Percentiles rank a stretch among this genome's conserved stretches.
These are phyloP conservation scores for Phoxinus dragarum DNA, from an alignment of 2,797 vertebrate genomes.

Conservation along the genomic window DNA sequence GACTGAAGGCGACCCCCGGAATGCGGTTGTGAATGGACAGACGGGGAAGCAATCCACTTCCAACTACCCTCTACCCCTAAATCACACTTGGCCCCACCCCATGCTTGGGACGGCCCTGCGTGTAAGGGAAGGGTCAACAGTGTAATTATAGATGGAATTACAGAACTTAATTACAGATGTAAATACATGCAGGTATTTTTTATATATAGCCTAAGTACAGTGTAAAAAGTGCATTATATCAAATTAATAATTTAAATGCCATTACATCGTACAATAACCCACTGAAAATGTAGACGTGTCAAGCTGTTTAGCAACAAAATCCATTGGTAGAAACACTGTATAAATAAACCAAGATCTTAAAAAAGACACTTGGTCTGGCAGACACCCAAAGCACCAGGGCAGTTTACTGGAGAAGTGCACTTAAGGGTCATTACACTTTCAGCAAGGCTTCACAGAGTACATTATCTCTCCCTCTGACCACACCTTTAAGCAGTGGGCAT, in stretches of 20 bases:
- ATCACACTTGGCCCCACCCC: neutral
- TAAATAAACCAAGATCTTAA: slow-evolving; percentile 26
- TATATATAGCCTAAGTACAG: neutral
- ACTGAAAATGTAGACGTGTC: neutral
- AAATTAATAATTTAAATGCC: neutral
- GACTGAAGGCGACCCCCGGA: neutral
- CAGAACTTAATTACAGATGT: neutral
- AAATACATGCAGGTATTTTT: neutral
- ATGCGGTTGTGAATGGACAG: neutral
- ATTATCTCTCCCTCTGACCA: slow-evolving; percentile 15
- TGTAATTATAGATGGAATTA: neutral
- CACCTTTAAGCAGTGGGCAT: slow-evolving; percentile 36
- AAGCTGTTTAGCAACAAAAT: neutral
- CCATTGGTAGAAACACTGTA: neutral
- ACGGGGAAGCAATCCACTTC: neutral
- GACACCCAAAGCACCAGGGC: slow-evolving; percentile 17
- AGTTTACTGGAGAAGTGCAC: slow-evolving; percentile 25
- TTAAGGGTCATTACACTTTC: slow-evolving; percentile 43
- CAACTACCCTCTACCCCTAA: too few relatives aligned
- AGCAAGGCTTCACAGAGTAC: slow-evolving; percentile 3
- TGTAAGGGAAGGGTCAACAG: neutral
- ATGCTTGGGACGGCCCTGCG: neutral
- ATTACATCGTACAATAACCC: neutral
- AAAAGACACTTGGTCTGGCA: slow-evolving; percentile 33
- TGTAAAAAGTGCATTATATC: neutral